These are phyloP conservation scores for Acanthopagrus latus DNA, from an alignment of 2,797 vertebrate genomes.

Conservation along the genomic window DNA sequence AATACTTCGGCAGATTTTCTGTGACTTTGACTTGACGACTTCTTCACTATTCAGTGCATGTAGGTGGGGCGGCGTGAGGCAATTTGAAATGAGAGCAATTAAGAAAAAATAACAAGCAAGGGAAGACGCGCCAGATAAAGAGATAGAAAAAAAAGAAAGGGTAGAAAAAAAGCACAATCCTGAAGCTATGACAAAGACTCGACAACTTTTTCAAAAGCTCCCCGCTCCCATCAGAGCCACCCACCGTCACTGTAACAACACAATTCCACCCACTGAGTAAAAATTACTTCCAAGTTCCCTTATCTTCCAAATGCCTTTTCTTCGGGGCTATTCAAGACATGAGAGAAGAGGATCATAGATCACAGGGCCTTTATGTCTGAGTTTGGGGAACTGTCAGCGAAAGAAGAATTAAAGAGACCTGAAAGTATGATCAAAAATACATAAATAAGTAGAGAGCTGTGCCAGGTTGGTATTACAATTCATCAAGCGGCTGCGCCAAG, in stretches of 20 bases:
- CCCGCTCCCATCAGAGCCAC: slow-evolving; percentile 43
- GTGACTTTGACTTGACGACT: background rate
- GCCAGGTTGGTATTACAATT: slow-evolving; percentile 26
- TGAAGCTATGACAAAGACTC: slow-evolving; percentile 36
- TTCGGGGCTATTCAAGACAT: slow-evolving; percentile 31
- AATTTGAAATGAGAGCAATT: background rate
- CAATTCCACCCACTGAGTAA: slow-evolving; percentile 47
- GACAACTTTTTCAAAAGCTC: slow-evolving; percentile 27
- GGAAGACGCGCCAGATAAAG: background rate
- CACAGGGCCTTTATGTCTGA: slow-evolving; percentile 29
- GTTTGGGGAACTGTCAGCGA: slow-evolving; percentile 46
- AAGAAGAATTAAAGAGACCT: slow-evolving; percentile 37
- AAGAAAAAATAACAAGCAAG: background rate
- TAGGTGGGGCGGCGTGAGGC: background rate
- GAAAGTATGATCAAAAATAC: slow-evolving; percentile 32
- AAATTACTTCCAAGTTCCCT: slow-evolving; percentile 38
- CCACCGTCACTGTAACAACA: slow-evolving; percentile 40
- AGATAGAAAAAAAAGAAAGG: background rate
- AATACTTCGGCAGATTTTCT: background rate
- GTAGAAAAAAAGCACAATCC: slow-evolving; percentile 16
- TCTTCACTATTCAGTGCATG: background rate
- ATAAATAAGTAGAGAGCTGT: slow-evolving; percentile 27
- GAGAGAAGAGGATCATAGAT: slow-evolving; percentile 31
- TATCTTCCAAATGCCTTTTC: slow-evolving; percentile 42
- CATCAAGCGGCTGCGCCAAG: slow-evolving; percentile 13